Conservation (phyloP, 2,888 invertebrate species). For the Euclidia mi region DNA sequence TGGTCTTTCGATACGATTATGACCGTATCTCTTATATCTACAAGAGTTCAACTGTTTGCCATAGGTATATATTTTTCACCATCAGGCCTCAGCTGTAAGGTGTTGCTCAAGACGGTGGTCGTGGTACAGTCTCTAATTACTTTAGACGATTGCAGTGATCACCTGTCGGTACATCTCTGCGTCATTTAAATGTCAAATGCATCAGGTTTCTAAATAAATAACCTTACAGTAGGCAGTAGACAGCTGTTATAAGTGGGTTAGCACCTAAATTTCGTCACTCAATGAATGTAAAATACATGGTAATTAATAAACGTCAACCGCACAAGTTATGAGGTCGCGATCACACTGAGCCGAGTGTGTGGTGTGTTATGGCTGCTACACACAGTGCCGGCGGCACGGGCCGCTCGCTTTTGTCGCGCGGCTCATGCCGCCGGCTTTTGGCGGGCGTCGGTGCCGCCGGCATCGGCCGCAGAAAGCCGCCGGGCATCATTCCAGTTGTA, state of each 20-base stretch:
- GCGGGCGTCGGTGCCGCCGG: too few species aligned
- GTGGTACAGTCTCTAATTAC: constrained; percentile 19
- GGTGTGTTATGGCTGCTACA: too few species aligned
- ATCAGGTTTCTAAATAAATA: constrained; percentile 57
- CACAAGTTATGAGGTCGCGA: constrained; percentile 21
- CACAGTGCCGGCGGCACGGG: too few species aligned
- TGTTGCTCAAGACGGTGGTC: not conserved
- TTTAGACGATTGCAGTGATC: constrained; percentile 19
- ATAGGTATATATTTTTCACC: too few species aligned
- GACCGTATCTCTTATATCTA: too few species aligned
- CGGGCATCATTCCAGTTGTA: too few species aligned
- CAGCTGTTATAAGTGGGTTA: constrained; percentile 53
- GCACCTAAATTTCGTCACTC: constrained; percentile 62
- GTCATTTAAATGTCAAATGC: constrained; percentile 51
- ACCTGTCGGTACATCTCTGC: constrained; percentile 20
- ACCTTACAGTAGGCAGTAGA: constrained; percentile 45
- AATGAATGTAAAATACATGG: constrained; percentile 58
- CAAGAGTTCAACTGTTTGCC: too few species aligned
- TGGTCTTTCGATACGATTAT: too few species aligned
- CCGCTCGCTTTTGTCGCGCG: too few species aligned
- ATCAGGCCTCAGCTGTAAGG: too few species aligned
- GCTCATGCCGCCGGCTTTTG: too few species aligned
- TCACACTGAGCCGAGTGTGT: constrained; percentile 19
- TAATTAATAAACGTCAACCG: constrained; percentile 67
- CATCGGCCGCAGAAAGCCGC: too few species aligned